Base-by-base conservation (phyloP, 2,797 vertebrate genomes). In the Neoniphon sammara region DNA sequence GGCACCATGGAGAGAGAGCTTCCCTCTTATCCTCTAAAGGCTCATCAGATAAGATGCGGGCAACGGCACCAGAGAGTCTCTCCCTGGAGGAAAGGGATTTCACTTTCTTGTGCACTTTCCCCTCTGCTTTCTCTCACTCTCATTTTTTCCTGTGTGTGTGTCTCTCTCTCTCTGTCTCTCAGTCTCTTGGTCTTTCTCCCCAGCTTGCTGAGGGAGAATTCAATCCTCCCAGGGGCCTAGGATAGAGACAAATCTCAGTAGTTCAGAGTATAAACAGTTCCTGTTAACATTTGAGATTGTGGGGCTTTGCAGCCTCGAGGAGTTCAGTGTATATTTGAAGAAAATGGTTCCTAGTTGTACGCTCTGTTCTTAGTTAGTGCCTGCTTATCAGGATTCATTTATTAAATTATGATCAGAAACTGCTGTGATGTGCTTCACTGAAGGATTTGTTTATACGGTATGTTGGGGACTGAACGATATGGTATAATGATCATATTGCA, bases 21-120 rank as follows among this genome's bases (percentile, higher is more conserved):
- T 82, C 57, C 21, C 61, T 81, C 67, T 56, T 78, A 83, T 85
- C 78, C 87, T 86, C 86, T 67, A 56, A 72, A 85, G 87, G 66
- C 82, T 86, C 85, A 75, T 90, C 81, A 83, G 80, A 91, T 87
- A 88, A 90, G 84, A 84, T 76, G 31, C 14, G 66, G 65, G 65
- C 61, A 77, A 84, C 87, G 82, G 34, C 87, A 80, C 80, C 65
- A 62, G 85, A 84, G 84, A 85, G 64, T 70, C 53, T 75, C 73
- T 77, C 85, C 80, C 72, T 14, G 44, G 82, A 76, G 86, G 73
- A 62, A 78, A 73, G 36, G 49, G 82, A 80, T 88, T 91, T 83
- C 74, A 46, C 53, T 79, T 77, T 81, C 69, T 86, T 85, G 75
- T 78, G 18, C 73, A 50, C 54, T 77, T 75, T 67, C 47, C 80